Evolutionary conservation across 2,888 invertebrate species (phyloP), one percentile per base, ranked within the genome.

Genomic region (Orchesellides sinensis): DNA sequence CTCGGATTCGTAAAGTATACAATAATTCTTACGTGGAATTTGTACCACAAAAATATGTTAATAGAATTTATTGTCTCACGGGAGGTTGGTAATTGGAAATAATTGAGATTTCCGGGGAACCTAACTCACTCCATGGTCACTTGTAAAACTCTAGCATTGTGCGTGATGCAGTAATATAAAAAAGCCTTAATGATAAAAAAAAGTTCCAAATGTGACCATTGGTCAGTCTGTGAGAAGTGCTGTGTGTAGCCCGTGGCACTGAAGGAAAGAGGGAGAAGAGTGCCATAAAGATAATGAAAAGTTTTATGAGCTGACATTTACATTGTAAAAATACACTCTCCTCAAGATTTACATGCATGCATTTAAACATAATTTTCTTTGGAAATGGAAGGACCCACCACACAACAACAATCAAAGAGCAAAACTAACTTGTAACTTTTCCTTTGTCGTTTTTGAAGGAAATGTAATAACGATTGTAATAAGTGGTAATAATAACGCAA

Each of bases 401-500:
- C 10, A 10, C 32, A 32, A 5, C 32, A 40, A n/a, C n/a, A n/a
- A n/a, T n/a, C n/a, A n/a, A n/a, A n/a, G n/a, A n/a, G n/a, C n/a
- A 19, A 52, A 1, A 52, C 14, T 17, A 52, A 52, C 52, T 40
- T 40, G 40, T 40, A 52, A 52, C 2, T 19, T 52, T 19, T 2
- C 1, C 23, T 52, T 52, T 52, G 52, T 17, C n/a, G 40, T 40
- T 40, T 5, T 23, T 32, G 45, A 52, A 65, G 65, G 35, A 74
- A 74, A 65, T 47, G 73, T 61, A 56, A 59, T 59, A 59, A 59
- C 27, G 1, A 65, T 74, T 74, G 74, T 74, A 74, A 65, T 74
- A 74, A 74, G 74, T 74, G 74, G 74, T 74, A 74, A 74, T 74
- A 74, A 74, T 74, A 65, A 74, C 14, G 29, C 1, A 35, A 74